These are phyloP conservation scores for Gobionotothen gibberifrons DNA, from an alignment of 2,797 vertebrate genomes.

Conservation along the genomic window DNA sequence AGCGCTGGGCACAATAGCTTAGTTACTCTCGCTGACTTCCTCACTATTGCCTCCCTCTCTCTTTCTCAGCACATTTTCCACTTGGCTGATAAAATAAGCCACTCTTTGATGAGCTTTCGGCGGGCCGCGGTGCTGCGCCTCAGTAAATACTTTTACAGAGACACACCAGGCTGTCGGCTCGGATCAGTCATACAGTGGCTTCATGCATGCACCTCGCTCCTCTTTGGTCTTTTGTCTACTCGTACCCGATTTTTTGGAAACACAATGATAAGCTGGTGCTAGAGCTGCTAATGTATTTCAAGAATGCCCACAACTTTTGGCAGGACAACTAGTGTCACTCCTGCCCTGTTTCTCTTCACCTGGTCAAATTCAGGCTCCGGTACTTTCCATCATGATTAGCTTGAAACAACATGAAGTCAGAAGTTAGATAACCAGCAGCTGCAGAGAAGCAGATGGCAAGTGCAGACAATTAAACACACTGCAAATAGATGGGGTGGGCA, in stretches of 20 bases:
- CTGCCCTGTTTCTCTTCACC: slow-evolving; percentile 17
- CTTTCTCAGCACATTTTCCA: slow-evolving; percentile 85
- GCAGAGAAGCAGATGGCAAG: slow-evolving; percentile 33
- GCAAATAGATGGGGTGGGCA: no score
- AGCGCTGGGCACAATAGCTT: slow-evolving; percentile 74
- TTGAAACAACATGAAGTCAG: slow-evolving; percentile 32
- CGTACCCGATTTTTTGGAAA: slow-evolving; percentile 33
- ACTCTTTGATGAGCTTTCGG: slow-evolving; percentile 81
- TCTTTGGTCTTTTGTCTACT: slow-evolving; percentile 47
- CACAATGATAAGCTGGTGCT: slow-evolving; percentile 23
- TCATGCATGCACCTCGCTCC: slow-evolving; percentile 38
- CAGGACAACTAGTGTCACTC: slow-evolving; percentile 11
- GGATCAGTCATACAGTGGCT: slow-evolving; percentile 72
- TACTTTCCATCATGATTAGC: slow-evolving; percentile 39
- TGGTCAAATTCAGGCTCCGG: slow-evolving; percentile 32
- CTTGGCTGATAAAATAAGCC: slow-evolving; percentile 82
- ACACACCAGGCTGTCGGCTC: slow-evolving; percentile 76
- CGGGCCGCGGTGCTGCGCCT: slow-evolving; percentile 61
- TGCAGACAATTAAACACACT: slow-evolving; percentile 10
- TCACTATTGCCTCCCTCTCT: slow-evolving; percentile 68
- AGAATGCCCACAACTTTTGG: slow-evolving; percentile 28
- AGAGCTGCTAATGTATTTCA: slow-evolving; percentile 23
- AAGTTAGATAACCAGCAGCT: slow-evolving; percentile 52
- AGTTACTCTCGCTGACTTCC: slow-evolving; percentile 79
- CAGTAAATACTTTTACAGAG: slow-evolving; percentile 77